Conservation (phyloP, 2,888 invertebrate genomes). For the Ptychoptera albimana region DNA sequence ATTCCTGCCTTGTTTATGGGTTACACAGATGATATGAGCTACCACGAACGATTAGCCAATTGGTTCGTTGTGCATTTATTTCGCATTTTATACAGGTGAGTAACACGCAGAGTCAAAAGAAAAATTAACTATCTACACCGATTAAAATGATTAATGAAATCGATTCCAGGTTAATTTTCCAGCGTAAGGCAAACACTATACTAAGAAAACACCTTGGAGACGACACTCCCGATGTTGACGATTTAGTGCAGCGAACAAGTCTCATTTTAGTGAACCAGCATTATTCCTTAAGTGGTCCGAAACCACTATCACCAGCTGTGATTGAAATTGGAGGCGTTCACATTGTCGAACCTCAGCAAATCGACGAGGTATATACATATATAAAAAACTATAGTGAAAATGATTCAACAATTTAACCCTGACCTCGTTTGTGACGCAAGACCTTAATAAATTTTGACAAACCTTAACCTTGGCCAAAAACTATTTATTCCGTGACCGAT, state of each 20-base stretch:
- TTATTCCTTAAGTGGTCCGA: conserved; percentile 27
- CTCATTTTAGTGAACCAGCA: conserved; percentile 29
- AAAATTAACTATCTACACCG: not conserved
- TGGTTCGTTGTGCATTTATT: conserved; percentile 19
- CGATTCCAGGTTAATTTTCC: conserved; percentile 10
- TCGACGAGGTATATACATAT: too few species aligned
- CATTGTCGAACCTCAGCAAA: conserved; percentile 8
- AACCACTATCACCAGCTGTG: conserved; percentile 23
- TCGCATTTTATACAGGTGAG: conserved; percentile 13
- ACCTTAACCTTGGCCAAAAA: too few species aligned
- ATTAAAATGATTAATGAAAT: too few species aligned
- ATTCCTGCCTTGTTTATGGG: conserved; percentile 26
- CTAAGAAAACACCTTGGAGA: conserved; percentile 28
- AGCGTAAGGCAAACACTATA: conserved; percentile 20
- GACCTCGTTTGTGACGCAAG: too few species aligned
- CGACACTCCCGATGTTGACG: conserved; percentile 31
- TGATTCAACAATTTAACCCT: too few species aligned
- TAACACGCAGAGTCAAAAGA: not conserved
- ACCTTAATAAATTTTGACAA: too few species aligned
- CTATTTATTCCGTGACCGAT: too few species aligned
- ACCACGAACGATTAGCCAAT: conserved; percentile 32
- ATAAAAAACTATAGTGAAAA: too few species aligned
- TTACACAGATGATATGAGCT: conserved; percentile 31
- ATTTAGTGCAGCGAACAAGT: conserved; percentile 22
- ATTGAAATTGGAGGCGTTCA: conserved; percentile 33